Percentiles rank a stretch among this genome's conserved stretches.
Evolutionary conservation across 2,888 invertebrate genomes (phyloP).

Genomic region (Xestia xanthographa): DNA sequence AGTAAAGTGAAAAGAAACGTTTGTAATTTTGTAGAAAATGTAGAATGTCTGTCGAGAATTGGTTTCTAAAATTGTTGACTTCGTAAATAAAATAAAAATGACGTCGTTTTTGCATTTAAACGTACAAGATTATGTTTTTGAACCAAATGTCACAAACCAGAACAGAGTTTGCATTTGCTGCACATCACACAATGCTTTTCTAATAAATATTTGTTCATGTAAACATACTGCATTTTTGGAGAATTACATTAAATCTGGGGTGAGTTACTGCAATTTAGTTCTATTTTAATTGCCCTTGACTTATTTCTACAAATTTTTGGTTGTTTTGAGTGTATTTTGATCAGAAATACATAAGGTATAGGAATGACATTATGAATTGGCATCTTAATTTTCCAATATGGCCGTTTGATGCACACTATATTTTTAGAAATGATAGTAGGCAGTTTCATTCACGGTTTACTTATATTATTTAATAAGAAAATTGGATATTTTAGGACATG

Average conservation of each 20-base stretch:
- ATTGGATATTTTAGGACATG: too few species aligned
- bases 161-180: conserved; percentile 75
- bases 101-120: conserved; percentile 47
- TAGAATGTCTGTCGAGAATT: conserved; percentile 50
- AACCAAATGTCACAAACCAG: conserved; percentile 5
- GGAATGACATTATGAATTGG: conserved; percentile 71
- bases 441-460: too few species aligned
- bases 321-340: neutral
- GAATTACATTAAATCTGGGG: conserved; percentile 71
- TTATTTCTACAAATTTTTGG: neutral
- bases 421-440: conserved; percentile 10
- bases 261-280: conserved; percentile 58
- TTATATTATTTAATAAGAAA: neutral
- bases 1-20: conserved; percentile 42
- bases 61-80: conserved; percentile 28
- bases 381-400: conserved; percentile 68
- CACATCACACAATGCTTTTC: conserved; percentile 66
- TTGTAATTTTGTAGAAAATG: conserved; percentile 5
- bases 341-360: conserved; percentile 62
- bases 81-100: conserved; percentile 35
- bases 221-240: conserved; percentile 75
- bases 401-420: conserved; percentile 45
- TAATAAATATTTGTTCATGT: conserved; percentile 73
- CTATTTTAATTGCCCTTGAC: neutral
- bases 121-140: conserved; percentile 29